Conservation (phyloP, 2,888 invertebrate species). For the Apamea crenata region DNA sequence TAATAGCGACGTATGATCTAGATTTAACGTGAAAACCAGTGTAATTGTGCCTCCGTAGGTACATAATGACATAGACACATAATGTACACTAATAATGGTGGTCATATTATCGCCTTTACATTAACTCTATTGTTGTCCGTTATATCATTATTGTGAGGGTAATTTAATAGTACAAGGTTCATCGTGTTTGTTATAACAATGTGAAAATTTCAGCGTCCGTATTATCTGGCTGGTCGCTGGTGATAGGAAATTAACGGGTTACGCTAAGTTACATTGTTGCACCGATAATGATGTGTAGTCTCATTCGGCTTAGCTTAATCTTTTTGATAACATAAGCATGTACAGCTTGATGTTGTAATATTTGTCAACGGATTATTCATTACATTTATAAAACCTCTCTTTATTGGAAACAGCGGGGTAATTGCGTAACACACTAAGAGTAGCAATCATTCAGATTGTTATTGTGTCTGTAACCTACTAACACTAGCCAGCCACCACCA, state of each 20-base stretch:
- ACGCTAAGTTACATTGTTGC: not conserved
- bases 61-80: slow-evolving; percentile 33
- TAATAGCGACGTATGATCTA: slow-evolving; percentile 45
- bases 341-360: not conserved
- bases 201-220: slow-evolving; percentile 29
- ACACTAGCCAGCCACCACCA: no score
- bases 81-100: slow-evolving; percentile 47
- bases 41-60: slow-evolving; percentile 36
- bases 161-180: slow-evolving; percentile 49
- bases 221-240: not conserved
- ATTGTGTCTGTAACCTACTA: no score
- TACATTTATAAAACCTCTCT: not conserved
- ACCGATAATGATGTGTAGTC: not conserved
- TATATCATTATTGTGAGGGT: slow-evolving; percentile 47
- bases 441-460: no score
- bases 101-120: slow-evolving; percentile 50
- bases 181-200: slow-evolving; percentile 30
- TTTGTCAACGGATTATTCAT: not conserved
- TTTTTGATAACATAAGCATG: not conserved
- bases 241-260: slow-evolving; percentile 1
- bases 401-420: no score
- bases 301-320: not conserved
- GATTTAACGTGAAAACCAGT: slow-evolving; percentile 38
- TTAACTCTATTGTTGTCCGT: slow-evolving; percentile 55
- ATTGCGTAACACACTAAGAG: no score